Evolutionary conservation across 30 jellyfish, hydroid and myxozoan genomes (phyloP).

Genomic region (Nemopilema nomurai): DNA sequence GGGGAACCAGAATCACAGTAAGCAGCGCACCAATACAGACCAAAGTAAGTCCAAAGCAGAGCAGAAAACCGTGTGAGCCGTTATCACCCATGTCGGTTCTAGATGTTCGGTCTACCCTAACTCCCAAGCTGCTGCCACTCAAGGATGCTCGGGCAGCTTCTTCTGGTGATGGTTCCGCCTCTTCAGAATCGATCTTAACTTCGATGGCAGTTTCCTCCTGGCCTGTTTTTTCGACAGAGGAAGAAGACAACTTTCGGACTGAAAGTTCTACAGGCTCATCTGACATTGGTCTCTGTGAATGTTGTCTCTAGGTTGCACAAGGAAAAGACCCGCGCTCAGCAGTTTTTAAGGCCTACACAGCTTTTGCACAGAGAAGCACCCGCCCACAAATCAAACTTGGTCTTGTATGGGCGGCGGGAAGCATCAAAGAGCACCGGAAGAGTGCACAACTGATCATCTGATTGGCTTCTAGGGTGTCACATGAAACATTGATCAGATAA

Average conservation of each 20-base stretch:
- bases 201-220: background rate
- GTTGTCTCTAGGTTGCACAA: background rate
- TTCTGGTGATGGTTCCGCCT: background rate
- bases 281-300: background rate
- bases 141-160: background rate
- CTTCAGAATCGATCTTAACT: background rate
- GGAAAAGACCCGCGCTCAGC: too few species aligned
- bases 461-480: too few species aligned
- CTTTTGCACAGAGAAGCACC: too few species aligned
- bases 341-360: too few species aligned
- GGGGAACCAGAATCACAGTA: constrained; percentile 31
- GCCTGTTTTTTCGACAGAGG: background rate
- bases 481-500: too few species aligned
- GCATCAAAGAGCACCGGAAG: too few species aligned
- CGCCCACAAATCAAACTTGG: too few species aligned
- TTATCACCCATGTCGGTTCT: background rate
- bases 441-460: too few species aligned
- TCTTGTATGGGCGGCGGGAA: too few species aligned
- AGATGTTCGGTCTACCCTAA: background rate
- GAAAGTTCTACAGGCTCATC: background rate
- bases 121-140: background rate
- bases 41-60: background rate
- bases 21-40: background rate
- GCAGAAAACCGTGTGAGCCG: background rate
- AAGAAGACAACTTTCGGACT: background rate